Base-by-base conservation (phyloP, 1,140 invertebrate species). In the Panagrolaimus sp. region DNA sequence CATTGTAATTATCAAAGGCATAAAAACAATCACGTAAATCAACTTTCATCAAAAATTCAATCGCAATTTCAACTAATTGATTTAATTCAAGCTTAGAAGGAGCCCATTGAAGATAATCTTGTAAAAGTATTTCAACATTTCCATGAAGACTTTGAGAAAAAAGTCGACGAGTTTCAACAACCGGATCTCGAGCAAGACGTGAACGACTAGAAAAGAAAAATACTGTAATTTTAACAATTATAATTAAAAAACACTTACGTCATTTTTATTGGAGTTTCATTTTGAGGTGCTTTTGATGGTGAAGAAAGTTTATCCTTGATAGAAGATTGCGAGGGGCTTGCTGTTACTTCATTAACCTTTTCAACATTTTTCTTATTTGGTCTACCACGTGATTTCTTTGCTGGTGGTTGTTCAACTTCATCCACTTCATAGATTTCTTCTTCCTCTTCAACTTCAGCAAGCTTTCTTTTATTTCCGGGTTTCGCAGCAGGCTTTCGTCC, bases 311-410 rank as follows among this genome's bases (percentile, higher is more conserved):
- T 38, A 38, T 38, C 32, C 7, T 38, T 38, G 7, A 38, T 38
- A 38, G 32, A 38, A 38, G 32, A 38, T 38, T 38, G 32, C 7
- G 32, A n/a, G n/a, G n/a, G n/a, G n/a, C n/a, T n/a, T n/a, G n/a
- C n/a, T n/a, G n/a, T n/a, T n/a, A n/a, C n/a, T n/a, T n/a, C n/a
- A n/a, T n/a, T n/a, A n/a, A n/a, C n/a, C n/a, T 52, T 24, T 52
- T 52, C 48, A 24, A 24, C 48, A 15, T n/a, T 52, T 7, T 52
- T 52, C 48, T 52, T 52, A 21, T 24, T 52, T 52, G 48, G 48
- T 14, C 48, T 52, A 21, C 9, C 45, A 10, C 52, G 15, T 12
- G 52, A n/a, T 58, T n/a, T 58, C 3, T 21, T 21, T 12, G 14
- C 17, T 2, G 52, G 52, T 0, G 52, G 12, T 28, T 12, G 52